A percentile compares a stretch with the other conserved stretches of the same genome.
These are phyloP conservation scores for Poecilobothrus nobilitatus DNA, from an alignment of 2,888 invertebrate genomes.

Conservation along the genomic window DNA sequence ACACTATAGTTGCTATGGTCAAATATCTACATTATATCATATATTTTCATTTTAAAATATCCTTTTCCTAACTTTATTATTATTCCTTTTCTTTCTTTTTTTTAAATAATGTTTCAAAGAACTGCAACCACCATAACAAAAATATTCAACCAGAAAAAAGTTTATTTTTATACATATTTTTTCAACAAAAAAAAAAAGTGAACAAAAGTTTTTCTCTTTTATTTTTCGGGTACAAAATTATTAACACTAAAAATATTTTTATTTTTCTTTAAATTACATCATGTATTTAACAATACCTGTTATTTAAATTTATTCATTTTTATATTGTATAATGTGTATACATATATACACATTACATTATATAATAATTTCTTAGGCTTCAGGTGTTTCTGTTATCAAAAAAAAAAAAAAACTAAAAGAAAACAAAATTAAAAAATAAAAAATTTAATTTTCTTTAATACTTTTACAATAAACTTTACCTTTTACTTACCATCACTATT, in stretches of 20 bases:
- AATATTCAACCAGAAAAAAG: too few species aligned
- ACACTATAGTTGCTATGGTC: too few species aligned
- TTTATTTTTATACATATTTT: too few species aligned
- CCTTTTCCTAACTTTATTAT: too few species aligned
- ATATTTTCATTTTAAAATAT: too few species aligned
- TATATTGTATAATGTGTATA: not conserved
- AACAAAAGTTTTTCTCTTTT: not conserved
- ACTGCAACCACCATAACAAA: too few species aligned
- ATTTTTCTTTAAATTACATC: not conserved
- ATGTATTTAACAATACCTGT: not conserved
- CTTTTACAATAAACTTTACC: not conserved
- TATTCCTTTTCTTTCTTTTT: too few species aligned
- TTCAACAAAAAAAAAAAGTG: too few species aligned
- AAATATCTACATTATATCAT: too few species aligned
- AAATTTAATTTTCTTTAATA: not conserved
- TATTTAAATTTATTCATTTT: not conserved
- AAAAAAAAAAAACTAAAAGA: too few species aligned
- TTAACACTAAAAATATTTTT: not conserved
- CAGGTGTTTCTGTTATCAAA: not conserved
- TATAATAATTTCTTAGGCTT: not conserved
- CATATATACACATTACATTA: not conserved
- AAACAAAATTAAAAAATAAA: not conserved
- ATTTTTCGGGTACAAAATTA: not conserved
- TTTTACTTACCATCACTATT: not conserved
- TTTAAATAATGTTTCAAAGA: too few species aligned